These are phyloP conservation scores for Parazoanthus darwini DNA, from an alignment of 92 coral and sea anemone genomes.

Conservation along the genomic window DNA sequence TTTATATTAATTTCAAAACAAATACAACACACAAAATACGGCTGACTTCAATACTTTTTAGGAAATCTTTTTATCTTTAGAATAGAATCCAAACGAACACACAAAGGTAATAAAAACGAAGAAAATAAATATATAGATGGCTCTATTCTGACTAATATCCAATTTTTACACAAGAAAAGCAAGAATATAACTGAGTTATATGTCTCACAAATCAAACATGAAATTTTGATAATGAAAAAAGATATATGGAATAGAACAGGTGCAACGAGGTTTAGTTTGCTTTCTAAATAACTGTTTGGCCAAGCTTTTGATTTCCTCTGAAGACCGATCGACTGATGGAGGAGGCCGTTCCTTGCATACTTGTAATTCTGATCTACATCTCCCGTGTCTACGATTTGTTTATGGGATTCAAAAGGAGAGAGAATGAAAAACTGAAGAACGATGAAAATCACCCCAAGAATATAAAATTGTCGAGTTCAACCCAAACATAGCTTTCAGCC, in stretches of 20 bases:
- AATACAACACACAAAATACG: neutral
- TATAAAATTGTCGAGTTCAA: neutral
- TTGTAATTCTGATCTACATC: conserved; percentile 2
- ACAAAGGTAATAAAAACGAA: neutral
- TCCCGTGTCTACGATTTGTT: conserved; percentile 23
- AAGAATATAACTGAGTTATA: neutral
- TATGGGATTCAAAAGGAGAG: conserved; percentile 25
- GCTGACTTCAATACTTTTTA: no score
- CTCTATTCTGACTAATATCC: neutral
- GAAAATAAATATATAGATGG: no score
- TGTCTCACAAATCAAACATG: neutral
- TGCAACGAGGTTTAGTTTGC: neutral
- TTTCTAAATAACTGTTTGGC: neutral
- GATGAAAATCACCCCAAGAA: conserved; percentile 7
- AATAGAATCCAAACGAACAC: neutral
- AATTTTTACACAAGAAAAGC: neutral
- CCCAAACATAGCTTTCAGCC: neutral
- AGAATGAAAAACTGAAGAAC: neutral
- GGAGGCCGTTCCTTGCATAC: conserved; percentile 1
- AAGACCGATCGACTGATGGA: conserved; percentile 2
- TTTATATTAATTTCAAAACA: neutral
- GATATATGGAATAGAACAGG: neutral
- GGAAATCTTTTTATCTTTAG: neutral
- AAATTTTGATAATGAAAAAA: neutral
- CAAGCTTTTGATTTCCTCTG: neutral